Percentiles rank a stretch among this genome's conserved stretches.
Conservation (phyloP, 2,888 invertebrate species). For the Abrostola triplasia region DNA sequence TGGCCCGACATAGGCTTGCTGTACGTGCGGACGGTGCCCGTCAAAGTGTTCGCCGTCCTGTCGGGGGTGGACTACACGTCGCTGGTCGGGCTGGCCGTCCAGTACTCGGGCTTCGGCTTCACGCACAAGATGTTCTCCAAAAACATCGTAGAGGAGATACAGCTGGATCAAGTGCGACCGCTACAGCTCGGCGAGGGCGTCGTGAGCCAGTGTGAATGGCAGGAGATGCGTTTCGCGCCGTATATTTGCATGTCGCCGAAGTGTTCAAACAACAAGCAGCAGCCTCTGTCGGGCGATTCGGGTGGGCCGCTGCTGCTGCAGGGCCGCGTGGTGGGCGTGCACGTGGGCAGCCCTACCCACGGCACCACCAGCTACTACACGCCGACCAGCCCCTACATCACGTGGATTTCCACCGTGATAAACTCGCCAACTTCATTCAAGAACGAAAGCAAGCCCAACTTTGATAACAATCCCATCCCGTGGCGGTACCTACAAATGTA, state of each 20-base stretch:
- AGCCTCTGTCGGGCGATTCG: background rate
- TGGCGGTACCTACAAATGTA: no score
- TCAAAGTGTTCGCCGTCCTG: background rate
- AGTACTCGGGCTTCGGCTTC: slow-evolving; percentile 7
- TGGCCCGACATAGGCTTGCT: slow-evolving; percentile 26
- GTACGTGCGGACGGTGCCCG: slow-evolving; percentile 7
- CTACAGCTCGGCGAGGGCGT: slow-evolving; percentile 9
- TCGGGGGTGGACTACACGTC: slow-evolving; percentile 31
- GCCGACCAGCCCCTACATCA: slow-evolving; percentile 30
- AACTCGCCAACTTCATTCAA: background rate
- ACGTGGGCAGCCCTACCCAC: background rate
- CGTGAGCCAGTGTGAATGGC: slow-evolving; percentile 2
- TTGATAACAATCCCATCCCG: no score
- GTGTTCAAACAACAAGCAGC: background rate
- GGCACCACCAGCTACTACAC: slow-evolving; percentile 8
- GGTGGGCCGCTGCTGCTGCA: slow-evolving; percentile 28
- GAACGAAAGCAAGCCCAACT: background rate
- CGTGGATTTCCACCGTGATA: slow-evolving; percentile 13
- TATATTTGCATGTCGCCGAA: slow-evolving; percentile 18
- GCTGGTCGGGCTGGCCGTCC: slow-evolving; percentile 11
- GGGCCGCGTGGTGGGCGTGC: slow-evolving; percentile 24
- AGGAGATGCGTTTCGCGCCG: background rate
- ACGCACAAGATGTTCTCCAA: background rate
- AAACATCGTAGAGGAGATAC: background rate
- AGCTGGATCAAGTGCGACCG: background rate